A percentile compares a stretch with the other conserved stretches of the same genome.
Conservation (phyloP, 2,113 vertebrate genomes). For the Bungarus multicinctus region DNA sequence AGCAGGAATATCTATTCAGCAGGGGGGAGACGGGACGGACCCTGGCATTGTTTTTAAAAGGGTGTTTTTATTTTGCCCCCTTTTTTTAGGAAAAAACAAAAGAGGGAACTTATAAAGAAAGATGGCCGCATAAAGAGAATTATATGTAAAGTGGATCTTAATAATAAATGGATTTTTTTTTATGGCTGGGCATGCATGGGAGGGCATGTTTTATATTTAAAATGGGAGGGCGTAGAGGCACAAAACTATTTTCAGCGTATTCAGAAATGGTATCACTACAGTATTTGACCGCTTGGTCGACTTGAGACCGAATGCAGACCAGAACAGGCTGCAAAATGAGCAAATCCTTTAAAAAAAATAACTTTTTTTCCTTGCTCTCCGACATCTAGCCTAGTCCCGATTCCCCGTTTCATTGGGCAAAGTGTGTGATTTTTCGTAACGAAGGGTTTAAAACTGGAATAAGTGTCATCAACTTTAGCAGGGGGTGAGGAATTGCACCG, state of each 20-base stretch:
- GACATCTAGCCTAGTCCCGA: background rate
- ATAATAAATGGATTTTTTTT: conserved; percentile 55
- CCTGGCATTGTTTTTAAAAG: background rate
- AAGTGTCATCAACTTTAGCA: background rate
- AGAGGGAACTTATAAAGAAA: conserved; percentile 19
- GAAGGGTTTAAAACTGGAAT: too few species aligned
- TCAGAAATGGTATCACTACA: background rate
- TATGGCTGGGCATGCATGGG: conserved; percentile 64
- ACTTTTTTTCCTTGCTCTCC: background rate
- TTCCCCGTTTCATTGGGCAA: background rate
- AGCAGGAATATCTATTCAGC: conserved; percentile 35
- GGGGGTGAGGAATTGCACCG: background rate
- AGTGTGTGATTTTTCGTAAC: background rate
- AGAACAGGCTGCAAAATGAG: background rate
- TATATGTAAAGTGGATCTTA: conserved; percentile 64
- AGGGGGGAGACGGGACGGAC: background rate
- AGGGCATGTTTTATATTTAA: conserved; percentile 64
- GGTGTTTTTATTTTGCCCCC: conserved; percentile 45
- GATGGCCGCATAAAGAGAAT: conserved; percentile 54
- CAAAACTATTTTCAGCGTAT: background rate
- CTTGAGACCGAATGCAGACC: background rate
- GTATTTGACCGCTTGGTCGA: background rate
- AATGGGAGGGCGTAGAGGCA: conserved; percentile 33
- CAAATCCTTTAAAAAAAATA: background rate
- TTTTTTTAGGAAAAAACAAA: background rate